A percentile compares a stretch with the other conserved stretches of the same genome.
Evolutionary conservation across 2,888 invertebrate genomes (phyloP).

Genomic region (Balanococcus diminutus): DNA sequence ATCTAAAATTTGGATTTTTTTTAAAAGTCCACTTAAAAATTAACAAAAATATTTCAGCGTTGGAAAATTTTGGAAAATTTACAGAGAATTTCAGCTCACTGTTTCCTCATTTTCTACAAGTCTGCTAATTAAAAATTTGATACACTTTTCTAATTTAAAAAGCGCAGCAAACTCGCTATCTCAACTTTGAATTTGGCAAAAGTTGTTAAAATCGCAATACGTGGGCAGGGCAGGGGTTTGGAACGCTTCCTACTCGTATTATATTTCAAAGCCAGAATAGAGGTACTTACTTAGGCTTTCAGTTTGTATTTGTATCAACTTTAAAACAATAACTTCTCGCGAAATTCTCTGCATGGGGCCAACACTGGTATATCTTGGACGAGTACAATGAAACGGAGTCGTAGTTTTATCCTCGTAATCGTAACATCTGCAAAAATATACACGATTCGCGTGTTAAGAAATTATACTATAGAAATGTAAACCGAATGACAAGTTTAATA

Average conservation of each 20-base stretch:
- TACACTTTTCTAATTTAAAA: too few species aligned
- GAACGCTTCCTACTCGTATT: background rate
- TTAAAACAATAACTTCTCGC: background rate
- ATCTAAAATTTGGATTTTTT: too few species aligned
- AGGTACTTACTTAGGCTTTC: background rate
- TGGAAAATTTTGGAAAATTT: too few species aligned
- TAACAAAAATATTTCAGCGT: too few species aligned
- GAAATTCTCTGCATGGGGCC: background rate
- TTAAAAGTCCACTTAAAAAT: too few species aligned
- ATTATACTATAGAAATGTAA: background rate
- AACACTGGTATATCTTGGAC: background rate
- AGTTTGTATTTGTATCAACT: too few species aligned
- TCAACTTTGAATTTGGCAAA: too few species aligned
- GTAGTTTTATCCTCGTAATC: background rate
- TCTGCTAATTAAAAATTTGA: too few species aligned
- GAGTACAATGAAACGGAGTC: background rate
- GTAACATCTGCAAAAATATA: background rate
- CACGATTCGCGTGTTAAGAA: background rate
- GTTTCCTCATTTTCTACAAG: too few species aligned
- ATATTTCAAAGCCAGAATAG: background rate
- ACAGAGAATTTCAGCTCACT: too few species aligned
- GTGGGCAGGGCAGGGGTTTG: background rate
- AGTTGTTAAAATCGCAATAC: background rate
- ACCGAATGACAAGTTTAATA: background rate
- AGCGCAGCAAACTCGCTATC: too few species aligned